Conservation (phyloP, 1,140 invertebrate species). For the Zaprionus lachaisei region DNA sequence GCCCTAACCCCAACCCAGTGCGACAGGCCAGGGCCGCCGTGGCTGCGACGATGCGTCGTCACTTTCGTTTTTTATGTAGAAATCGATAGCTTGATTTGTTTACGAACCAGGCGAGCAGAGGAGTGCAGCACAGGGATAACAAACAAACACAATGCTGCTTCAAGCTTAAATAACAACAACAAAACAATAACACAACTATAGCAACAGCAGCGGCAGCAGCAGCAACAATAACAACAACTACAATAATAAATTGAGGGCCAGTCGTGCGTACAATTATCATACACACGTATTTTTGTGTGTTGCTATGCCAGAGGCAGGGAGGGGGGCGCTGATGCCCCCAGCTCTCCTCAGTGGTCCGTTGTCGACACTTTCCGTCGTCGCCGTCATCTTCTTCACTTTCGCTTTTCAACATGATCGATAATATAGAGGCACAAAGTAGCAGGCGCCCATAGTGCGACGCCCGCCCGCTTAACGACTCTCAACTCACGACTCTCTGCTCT, state of each 20-base stretch:
- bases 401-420: conserved; percentile 77
- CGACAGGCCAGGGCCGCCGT: conserved; percentile 15
- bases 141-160: neutral
- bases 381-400: conserved; percentile 58
- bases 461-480: conserved; percentile 22
- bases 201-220: conserved; percentile 22
- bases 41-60: conserved; percentile 30
- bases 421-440: conserved; percentile 73
- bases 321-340: neutral
- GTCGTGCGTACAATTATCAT: conserved; percentile 46
- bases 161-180: conserved; percentile 23
- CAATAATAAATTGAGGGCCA: conserved; percentile 38
- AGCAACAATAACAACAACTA: conserved; percentile 9
- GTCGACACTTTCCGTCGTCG: conserved; percentile 27
- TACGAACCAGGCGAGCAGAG: conserved; percentile 65
- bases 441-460: conserved; percentile 57
- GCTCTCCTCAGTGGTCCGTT: neutral
- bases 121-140: conserved; percentile 18
- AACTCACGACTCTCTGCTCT: conserved; percentile 12
- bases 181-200: conserved; percentile 5
- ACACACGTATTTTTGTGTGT: conserved; percentile 12
- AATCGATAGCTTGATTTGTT: conserved; percentile 79
- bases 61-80: conserved; percentile 83
- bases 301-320: neutral
- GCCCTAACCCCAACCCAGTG: conserved; percentile 25